A percentile compares a stretch with the other conserved stretches of the same genome.
phyloP scores from a whole-genome alignment of 2,113 vertebrate genomes.

The Varanus komodoensis region DNA sequence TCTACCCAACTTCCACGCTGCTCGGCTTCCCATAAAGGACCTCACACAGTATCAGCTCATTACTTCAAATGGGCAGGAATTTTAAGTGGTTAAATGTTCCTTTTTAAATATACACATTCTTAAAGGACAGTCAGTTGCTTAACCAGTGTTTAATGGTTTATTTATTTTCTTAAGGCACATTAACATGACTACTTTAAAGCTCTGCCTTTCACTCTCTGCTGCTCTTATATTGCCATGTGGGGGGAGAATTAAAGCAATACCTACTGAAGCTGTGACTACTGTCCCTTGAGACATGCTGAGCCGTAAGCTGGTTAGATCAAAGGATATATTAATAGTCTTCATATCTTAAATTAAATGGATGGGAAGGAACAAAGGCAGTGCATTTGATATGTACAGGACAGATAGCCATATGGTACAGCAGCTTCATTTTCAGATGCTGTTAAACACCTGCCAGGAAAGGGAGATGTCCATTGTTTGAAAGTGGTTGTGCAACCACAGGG shows the following conservation, averaged over 20 bases:
- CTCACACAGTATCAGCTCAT: slow-evolving; percentile 38
- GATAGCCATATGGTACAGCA: slow-evolving; percentile 18
- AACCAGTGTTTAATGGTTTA: slow-evolving; percentile 3
- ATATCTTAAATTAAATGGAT: slow-evolving; percentile 46
- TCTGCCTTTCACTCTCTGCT: slow-evolving; percentile 35
- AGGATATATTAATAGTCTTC: slow-evolving; percentile 39
- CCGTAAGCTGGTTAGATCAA: slow-evolving; percentile 44
- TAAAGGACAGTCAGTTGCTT: slow-evolving; percentile 24
- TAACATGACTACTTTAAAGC: slow-evolving; percentile 38
- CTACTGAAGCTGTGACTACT: slow-evolving; percentile 27
- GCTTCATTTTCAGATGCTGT: slow-evolving; percentile 16
- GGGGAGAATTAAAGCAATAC: slow-evolving; percentile 48
- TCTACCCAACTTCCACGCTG: not conserved
- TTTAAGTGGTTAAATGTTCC: slow-evolving; percentile 48
- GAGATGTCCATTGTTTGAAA: slow-evolving; percentile 8
- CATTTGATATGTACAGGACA: slow-evolving; percentile 12
- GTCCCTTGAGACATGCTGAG: slow-evolving; percentile 45
- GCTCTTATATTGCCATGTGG: slow-evolving; percentile 46
- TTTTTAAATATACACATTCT: slow-evolving; percentile 11
- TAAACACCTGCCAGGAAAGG: slow-evolving; percentile 21
- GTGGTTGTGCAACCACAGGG: slow-evolving; percentile 28
- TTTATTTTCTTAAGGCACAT: slow-evolving; percentile 15
- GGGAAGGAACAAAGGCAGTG: slow-evolving; percentile 30
- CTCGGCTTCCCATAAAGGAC: slow-evolving; percentile 40
- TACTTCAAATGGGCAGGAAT: slow-evolving; percentile 49